A percentile compares a stretch with the other conserved stretches of the same genome.
Evolutionary conservation across 2,888 invertebrate species (phyloP).

Genomic region (Neoaliturus tenellus): DNA sequence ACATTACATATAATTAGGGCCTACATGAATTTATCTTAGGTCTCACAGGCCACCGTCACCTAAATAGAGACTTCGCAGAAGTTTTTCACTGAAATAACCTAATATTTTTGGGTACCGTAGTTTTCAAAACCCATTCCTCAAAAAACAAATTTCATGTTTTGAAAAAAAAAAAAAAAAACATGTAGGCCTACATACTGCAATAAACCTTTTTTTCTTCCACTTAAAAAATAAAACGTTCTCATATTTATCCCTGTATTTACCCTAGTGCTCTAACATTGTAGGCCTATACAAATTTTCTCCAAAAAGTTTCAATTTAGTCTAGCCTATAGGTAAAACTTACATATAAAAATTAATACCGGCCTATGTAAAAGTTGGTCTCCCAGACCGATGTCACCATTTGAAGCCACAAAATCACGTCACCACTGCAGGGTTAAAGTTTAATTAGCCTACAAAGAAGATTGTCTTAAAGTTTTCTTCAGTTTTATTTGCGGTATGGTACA

Average conservation of each 20-base stretch:
- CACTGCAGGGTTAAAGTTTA: neutral
- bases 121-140: neutral
- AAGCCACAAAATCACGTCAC: conserved; percentile 17
- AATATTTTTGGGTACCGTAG: neutral
- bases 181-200: neutral
- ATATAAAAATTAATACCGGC: neutral
- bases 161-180: too few species aligned
- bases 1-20: too few species aligned
- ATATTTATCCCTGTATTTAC: neutral
- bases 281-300: neutral
- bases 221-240: neutral
- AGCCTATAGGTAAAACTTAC: too few species aligned
- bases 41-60: neutral
- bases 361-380: conserved; percentile 21
- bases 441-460: neutral
- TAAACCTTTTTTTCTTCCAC: conserved; percentile 4
- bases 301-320: conserved; percentile 9
- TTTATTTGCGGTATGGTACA: too few species aligned
- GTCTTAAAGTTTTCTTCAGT: too few species aligned
- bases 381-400: conserved; percentile 7
- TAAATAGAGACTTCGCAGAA: neutral
- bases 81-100: neutral
- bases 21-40: too few species aligned
- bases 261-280: neutral
- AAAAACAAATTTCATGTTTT: neutral